Evolutionary conservation across 30 jellyfish, hydroid and myxozoan species (phyloP).

Genomic region (Pelagia noctiluca): DNA sequence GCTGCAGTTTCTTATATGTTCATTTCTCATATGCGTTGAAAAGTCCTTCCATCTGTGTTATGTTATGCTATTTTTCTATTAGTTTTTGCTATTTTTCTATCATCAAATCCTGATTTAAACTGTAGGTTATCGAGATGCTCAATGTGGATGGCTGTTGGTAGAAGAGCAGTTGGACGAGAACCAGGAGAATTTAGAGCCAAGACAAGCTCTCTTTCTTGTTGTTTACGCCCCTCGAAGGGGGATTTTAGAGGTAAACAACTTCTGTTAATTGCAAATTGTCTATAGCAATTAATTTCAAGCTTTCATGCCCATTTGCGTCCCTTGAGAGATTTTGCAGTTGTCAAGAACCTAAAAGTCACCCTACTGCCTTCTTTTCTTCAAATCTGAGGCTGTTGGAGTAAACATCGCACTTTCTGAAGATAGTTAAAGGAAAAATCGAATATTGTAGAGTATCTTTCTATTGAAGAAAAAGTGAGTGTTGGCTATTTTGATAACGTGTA

Average conservation of each 20-base stretch:
- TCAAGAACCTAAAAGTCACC: too few relatives aligned
- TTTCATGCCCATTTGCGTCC: not conserved
- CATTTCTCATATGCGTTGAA: too few relatives aligned
- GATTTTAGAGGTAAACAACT: slow-evolving; percentile 80
- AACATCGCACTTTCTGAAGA: too few relatives aligned
- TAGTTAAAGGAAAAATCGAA: too few relatives aligned
- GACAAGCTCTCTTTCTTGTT: slow-evolving; percentile 93
- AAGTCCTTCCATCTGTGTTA: too few relatives aligned
- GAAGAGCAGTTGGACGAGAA: slow-evolving; percentile 42
- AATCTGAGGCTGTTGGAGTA: too few relatives aligned
- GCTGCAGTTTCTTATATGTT: not conserved
- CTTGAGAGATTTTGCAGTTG: too few relatives aligned
- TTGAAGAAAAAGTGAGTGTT: too few relatives aligned
- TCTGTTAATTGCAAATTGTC: not conserved
- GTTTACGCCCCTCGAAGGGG: slow-evolving; percentile 97
- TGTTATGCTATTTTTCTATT: not conserved
- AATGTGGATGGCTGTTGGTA: slow-evolving; percentile 92
- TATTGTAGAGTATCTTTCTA: too few relatives aligned
- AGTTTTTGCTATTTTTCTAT: not conserved
- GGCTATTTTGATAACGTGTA: too few relatives aligned
- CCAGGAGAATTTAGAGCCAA: not conserved
- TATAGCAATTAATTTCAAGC: not conserved
- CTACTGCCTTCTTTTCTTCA: too few relatives aligned
- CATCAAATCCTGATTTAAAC: not conserved
- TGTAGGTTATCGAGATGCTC: slow-evolving; percentile 96